Percentiles rank a stretch among this genome's conserved stretches.
Conservation (phyloP, 2,888 invertebrate genomes). For the Acronicta alni region DNA sequence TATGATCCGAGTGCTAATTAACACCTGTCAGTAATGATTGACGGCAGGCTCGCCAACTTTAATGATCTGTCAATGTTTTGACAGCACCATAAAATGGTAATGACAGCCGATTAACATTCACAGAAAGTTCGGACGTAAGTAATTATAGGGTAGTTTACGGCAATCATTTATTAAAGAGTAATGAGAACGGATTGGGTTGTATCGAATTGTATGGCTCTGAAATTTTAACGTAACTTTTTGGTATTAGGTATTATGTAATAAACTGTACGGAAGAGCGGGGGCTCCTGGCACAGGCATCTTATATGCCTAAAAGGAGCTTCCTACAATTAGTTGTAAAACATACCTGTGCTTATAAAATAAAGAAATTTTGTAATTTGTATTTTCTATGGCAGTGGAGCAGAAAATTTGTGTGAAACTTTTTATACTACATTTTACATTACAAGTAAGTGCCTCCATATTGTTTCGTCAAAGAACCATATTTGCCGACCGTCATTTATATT, state of each 20-base stretch:
- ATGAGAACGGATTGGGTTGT: conserved; percentile 1
- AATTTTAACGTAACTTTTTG: too few relatives aligned
- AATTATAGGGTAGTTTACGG: conserved; percentile 41
- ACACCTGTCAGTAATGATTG: conserved; percentile 57
- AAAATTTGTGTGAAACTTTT: conserved; percentile 9
- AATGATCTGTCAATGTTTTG: conserved; percentile 60
- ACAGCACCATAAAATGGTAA: conserved; percentile 50
- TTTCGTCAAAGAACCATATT: too few relatives aligned
- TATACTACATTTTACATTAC: too few relatives aligned
- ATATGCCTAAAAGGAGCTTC: too few relatives aligned
- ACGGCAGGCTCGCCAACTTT: conserved; percentile 53
- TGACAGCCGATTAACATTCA: conserved; percentile 51
- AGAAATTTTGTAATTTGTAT: too few relatives aligned
- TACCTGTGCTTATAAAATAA: too few relatives aligned
- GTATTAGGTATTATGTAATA: too few relatives aligned
- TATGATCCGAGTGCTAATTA: conserved; percentile 44
- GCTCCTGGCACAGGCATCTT: too few relatives aligned
- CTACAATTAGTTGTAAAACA: too few relatives aligned
- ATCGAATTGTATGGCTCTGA: conserved; percentile 4
- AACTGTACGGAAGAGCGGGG: too few relatives aligned
- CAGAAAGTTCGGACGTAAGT: conserved; percentile 30
- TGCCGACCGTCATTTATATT: too few relatives aligned
- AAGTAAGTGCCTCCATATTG: too few relatives aligned
- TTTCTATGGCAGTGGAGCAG: conserved; percentile 23
- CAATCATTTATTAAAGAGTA: conserved; percentile 27